These are phyloP conservation scores for Ellobius talpinus DNA, from an alignment of 2,113 vertebrate genomes.

Conservation along the genomic window DNA sequence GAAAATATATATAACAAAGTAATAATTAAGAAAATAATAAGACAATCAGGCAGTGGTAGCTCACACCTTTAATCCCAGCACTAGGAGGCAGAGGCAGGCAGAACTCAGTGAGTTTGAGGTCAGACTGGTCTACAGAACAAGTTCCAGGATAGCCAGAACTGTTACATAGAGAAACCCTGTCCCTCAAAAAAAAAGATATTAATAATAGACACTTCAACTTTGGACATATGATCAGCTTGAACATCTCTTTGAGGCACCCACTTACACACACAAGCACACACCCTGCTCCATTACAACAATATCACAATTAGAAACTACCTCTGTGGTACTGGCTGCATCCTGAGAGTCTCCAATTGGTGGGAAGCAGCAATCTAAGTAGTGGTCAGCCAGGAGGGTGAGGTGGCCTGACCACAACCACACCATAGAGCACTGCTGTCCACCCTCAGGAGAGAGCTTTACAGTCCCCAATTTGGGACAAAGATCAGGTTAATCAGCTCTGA, in stretches of 20 bases:
- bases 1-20: neutral
- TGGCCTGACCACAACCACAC: neutral
- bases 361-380: neutral
- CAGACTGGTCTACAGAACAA: neutral
- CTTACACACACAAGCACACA: neutral
- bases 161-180: neutral
- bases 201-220: neutral
- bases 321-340: too few relatives aligned
- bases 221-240: neutral
- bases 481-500: neutral
- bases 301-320: neutral
- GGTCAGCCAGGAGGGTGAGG: neutral
- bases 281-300: neutral
- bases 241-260: neutral
- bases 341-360: neutral
- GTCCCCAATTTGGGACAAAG: neutral
- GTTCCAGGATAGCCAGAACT: neutral
- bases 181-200: neutral
- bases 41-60: neutral
- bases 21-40: neutral
- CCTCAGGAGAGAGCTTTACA: neutral
- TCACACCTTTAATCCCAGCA: neutral
- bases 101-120: neutral
- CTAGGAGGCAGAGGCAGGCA: neutral
- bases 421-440: neutral